These are phyloP conservation scores for Ramazzottius varieornatus DNA, from an alignment of 2,888 invertebrate genomes.

Conservation along the genomic window DNA sequence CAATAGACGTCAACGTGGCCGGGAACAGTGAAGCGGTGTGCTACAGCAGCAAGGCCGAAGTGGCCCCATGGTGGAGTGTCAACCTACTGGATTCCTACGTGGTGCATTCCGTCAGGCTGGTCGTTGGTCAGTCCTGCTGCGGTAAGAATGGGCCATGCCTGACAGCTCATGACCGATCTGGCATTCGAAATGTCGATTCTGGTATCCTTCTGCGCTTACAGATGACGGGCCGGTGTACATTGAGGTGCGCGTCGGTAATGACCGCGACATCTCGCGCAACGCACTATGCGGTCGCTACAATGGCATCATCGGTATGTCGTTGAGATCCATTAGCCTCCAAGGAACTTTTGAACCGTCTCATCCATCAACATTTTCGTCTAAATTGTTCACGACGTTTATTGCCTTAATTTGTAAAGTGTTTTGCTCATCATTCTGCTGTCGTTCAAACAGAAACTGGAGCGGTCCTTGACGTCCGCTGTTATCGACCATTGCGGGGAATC, in stretches of 20 bases:
- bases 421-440: too few species aligned
- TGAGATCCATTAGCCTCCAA: too few species aligned
- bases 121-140: background rate
- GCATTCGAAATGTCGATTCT: too few species aligned
- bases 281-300: background rate
- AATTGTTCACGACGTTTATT: too few species aligned
- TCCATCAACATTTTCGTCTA: too few species aligned
- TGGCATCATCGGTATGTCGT: background rate
- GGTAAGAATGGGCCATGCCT: background rate
- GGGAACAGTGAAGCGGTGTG: background rate
- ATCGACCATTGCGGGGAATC: background rate
- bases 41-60: background rate
- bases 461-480: background rate
- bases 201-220: too few species aligned
- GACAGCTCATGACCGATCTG: background rate
- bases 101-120: background rate
- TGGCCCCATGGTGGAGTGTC: background rate
- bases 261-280: background rate
- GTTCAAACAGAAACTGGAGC: background rate
- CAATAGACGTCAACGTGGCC: too few species aligned
- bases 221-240: conserved; percentile 2
- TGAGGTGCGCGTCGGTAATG: background rate
- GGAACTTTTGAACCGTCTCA: too few species aligned
- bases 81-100: conserved; percentile 4
- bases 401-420: too few species aligned